Evolutionary conservation across 1,140 invertebrate species (phyloP), one percentile per base, ranked within the genome.

Genomic region (Eriosoma lanigerum): DNA sequence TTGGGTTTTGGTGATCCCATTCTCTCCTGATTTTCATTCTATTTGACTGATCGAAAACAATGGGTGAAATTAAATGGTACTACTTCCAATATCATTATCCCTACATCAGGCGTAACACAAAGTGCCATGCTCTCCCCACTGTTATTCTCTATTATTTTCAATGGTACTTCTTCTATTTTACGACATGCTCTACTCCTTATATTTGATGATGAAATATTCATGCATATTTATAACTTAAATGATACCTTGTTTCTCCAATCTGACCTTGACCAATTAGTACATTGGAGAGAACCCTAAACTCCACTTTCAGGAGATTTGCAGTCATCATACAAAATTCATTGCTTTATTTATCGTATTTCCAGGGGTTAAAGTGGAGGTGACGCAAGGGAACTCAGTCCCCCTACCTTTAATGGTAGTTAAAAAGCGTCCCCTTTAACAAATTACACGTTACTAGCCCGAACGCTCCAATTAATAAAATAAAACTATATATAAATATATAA

Each of bases 1-100:
- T 80, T 32, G 3, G 76, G 76, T 80, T 32, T 80, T 13, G 19
- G 29, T 26, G 75, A 50, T 29, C 75, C 75, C 24, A 29, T 78
- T 21, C 32, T 64, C 2, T 58, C 24, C 3, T 80, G 76, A 52
- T 19, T 80, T 24, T 26, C 60, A 19, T 58, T 21, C 8, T 80
- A 80, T 38, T 62, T 80, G 15, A 58, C 4, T 60, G 29, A n/a
- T 12, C 21, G 76, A 44, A 80, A 29, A 8, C 56, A 80, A 29
- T 60, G 12, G 19, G 38, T 80, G 3, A 24, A 62, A 48, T 48
- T 48, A 48, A 12, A 48, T 12, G 4, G 1, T 48, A 48, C 9
- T 8, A 48, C 1, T 38, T 38, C 32, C 8, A 8, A 3, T 38
- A 38, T 38, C 32, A 38, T 38, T 38, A 38, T 8, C 32, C 54